Conservation (phyloP, 2,888 invertebrate genomes). For the Graphium colonna region DNA sequence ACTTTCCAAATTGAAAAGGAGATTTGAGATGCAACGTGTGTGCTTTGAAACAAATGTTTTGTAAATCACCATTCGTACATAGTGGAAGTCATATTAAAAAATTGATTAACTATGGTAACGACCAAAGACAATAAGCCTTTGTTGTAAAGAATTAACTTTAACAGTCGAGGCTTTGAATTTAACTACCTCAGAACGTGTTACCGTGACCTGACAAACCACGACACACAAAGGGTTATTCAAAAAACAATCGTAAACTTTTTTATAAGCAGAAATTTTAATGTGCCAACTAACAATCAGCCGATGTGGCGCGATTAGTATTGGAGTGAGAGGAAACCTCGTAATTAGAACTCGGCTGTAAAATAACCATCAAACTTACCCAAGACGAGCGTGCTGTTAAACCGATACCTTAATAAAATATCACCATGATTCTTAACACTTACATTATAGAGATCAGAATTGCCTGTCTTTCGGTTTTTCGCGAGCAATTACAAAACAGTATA, state of each 20-base stretch:
- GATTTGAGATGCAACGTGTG: too few species aligned
- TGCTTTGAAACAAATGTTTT: too few species aligned
- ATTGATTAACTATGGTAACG: neutral
- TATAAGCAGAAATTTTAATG: constrained; percentile 53
- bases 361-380: constrained; percentile 70
- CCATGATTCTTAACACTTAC: constrained; percentile 17
- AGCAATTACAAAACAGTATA: constrained; percentile 28
- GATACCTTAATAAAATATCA: constrained; percentile 29
- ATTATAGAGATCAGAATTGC: constrained; percentile 33
- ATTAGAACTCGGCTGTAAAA: constrained; percentile 75
- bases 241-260: constrained; percentile 57
- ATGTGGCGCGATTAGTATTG: constrained; percentile 51
- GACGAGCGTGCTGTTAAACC: constrained; percentile 58
- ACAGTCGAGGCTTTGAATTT: constrained; percentile 21
- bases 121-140: constrained; percentile 10
- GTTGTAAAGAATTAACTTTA: constrained; percentile 24
- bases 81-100: too few species aligned
- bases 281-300: constrained; percentile 55
- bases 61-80: too few species aligned
- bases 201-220: constrained; percentile 31
- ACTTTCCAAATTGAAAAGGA: neutral
- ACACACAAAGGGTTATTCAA: constrained; percentile 60
- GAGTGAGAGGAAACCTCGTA: constrained; percentile 66
- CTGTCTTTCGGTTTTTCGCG: constrained; percentile 19
- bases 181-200: constrained; percentile 24